These are phyloP conservation scores for Paracentrotus lividus DNA, from an alignment of 53 echinoderm and acorn worm species.

Conservation along the genomic window DNA sequence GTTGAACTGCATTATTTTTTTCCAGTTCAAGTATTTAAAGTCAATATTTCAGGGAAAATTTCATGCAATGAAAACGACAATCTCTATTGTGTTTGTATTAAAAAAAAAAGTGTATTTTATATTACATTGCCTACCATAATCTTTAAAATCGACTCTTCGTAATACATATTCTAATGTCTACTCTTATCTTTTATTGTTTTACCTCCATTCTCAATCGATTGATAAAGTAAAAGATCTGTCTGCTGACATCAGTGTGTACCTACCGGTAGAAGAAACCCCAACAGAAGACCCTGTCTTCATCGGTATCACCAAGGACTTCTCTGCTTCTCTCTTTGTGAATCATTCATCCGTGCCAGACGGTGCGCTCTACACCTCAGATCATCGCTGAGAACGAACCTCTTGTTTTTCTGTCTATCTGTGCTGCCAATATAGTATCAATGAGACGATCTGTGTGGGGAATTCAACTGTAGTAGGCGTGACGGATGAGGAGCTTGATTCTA, in stretches of 20 bases:
- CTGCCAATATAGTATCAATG: constrained; percentile 26
- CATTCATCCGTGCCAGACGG: background rate
- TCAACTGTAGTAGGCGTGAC: background rate
- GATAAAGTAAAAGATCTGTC: constrained; percentile 13
- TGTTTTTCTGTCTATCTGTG: constrained; percentile 21
- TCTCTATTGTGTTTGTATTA: too few relatives aligned
- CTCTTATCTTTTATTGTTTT: too few relatives aligned
- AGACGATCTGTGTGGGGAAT: background rate
- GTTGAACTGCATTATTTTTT: too few relatives aligned
- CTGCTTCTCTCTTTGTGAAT: background rate
- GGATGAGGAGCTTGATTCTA: background rate
- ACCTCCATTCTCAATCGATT: too few relatives aligned
- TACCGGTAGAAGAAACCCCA: background rate
- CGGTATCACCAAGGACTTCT: background rate
- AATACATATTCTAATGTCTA: too few relatives aligned
- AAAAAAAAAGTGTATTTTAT: too few relatives aligned
- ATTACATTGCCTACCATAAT: too few relatives aligned
- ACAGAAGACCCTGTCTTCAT: background rate
- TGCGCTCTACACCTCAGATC: constrained; percentile 11
- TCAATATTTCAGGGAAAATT: too few relatives aligned
- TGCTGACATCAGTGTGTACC: constrained; percentile 37
- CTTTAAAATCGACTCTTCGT: too few relatives aligned
- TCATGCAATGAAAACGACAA: too few relatives aligned
- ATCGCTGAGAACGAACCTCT: constrained; percentile 14
- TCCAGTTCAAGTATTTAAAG: too few relatives aligned